Conservation (phyloP, 2,888 invertebrate species). For the Machimus rusticus region DNA sequence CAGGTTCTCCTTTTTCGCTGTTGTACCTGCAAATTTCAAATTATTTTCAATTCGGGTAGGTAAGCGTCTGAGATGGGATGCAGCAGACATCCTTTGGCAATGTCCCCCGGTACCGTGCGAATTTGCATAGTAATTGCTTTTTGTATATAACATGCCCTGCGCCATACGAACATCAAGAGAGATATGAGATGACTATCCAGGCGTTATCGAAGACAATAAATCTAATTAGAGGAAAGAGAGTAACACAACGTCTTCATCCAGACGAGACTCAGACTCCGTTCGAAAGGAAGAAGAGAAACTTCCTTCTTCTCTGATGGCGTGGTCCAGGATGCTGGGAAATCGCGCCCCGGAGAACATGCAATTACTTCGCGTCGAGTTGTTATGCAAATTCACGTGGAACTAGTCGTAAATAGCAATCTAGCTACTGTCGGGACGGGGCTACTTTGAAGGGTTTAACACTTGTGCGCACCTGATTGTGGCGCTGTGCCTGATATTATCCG, state of each 20-base stretch:
- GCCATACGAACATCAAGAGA: slow-evolving; percentile 17
- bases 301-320: not conserved
- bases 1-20: not conserved
- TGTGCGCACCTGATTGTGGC: slow-evolving; percentile 18
- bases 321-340: slow-evolving; percentile 16
- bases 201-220: slow-evolving; percentile 34
- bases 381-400: slow-evolving; percentile 21
- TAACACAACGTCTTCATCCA: slow-evolving; percentile 25
- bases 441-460: slow-evolving; percentile 1
- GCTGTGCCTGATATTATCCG: not conserved
- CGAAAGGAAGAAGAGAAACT: slow-evolving; percentile 1
- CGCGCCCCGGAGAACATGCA: slow-evolving; percentile 6
- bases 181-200: slow-evolving; percentile 36
- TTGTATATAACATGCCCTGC: slow-evolving; percentile 10
- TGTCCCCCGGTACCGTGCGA: not conserved
- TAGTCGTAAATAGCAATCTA: slow-evolving; percentile 12
- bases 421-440: slow-evolving; percentile 1
- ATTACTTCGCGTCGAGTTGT: slow-evolving; percentile 19
- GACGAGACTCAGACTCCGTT: not conserved
- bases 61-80: not conserved
- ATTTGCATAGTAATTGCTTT: slow-evolving; percentile 37
- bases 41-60: not conserved
- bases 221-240: slow-evolving; percentile 24
- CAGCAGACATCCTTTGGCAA: not conserved
- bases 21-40: not conserved